Base-by-base conservation (phyloP, 2,113 vertebrate species). In the Hippoglossus stenolepis region DNA sequence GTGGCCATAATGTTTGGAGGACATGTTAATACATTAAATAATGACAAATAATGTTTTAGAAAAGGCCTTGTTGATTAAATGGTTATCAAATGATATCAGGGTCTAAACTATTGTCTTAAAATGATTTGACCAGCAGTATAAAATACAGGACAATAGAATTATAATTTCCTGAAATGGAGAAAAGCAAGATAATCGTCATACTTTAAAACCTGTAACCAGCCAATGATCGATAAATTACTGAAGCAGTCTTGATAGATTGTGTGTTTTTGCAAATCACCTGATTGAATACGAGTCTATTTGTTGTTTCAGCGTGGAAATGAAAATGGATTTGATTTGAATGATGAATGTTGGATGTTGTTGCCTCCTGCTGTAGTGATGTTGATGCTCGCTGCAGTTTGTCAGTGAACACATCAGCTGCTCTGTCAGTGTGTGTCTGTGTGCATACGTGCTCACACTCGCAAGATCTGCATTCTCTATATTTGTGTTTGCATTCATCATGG, bases 401-500 rank as follows among this genome's bases (percentile, higher is more conserved):
- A 67, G 24, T 5, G 47, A 64, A 65, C 75, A 77, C 38, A 79
- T 84, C 77, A 56, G 68, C 70, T 47, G 59, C 63, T 26, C 58
- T 78, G 65, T 53, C 40, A 57, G 69, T 77, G 64, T 40, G 53
- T 75, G 75, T 71, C 14, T 68, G 13, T 18, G 21, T 15, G 67
- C 24, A 0, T 17, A 24, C n/a, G 14, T 35, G 21, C 18, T 65
- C 70, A 15, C 65, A 58, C 71, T 63, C 58, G 53, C 43, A 56
- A 80, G 60, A 63, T 83, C 43, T 65, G 64, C 26, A 70, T 79
- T 45, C 53, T 84, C 31, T 7, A 7, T 63, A 49, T 65, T 1
- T 70, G 72, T 80, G 66, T 87, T 85, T 80, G 85, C 70, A 84
- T 87, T 76, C 82, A 75, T 73, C 70, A 31, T 67, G 56, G 63